A percentile compares a stretch with the other conserved stretches of the same genome.
phyloP scores from a whole-genome alignment of 2,888 invertebrate genomes.

The Luffia ferchaultella region DNA sequence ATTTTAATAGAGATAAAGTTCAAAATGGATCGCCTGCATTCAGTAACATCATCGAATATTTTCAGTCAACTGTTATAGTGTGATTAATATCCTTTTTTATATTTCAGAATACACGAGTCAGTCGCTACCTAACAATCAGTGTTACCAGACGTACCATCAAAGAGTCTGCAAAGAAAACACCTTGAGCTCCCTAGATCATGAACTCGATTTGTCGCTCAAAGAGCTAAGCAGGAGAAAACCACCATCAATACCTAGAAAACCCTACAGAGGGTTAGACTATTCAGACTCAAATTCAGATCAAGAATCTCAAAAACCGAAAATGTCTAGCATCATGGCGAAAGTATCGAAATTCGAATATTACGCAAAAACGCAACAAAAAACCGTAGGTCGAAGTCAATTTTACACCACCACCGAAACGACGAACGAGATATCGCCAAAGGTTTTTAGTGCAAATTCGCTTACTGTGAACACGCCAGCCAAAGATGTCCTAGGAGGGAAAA shows the following conservation, averaged over 20 bases:
- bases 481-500: slow-evolving; percentile 77
- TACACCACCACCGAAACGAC: slow-evolving; percentile 30
- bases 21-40: too few species aligned
- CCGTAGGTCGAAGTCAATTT: slow-evolving; percentile 47
- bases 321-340: slow-evolving; percentile 73
- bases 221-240: slow-evolving; percentile 69
- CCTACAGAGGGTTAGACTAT: slow-evolving; percentile 54
- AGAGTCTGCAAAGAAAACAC: slow-evolving; percentile 42
- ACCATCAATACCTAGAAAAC: slow-evolving; percentile 70
- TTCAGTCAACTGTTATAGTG: too few species aligned
- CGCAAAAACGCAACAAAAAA: slow-evolving; percentile 70
- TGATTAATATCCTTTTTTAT: too few species aligned
- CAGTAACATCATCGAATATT: too few species aligned
- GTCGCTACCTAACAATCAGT: slow-evolving; percentile 30
- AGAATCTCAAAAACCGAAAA: slow-evolving; percentile 38
- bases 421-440: slow-evolving; percentile 73
- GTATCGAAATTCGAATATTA: slow-evolving; percentile 83
- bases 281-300: slow-evolving; percentile 59
- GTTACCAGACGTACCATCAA: slow-evolving; percentile 35
- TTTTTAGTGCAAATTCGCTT: slow-evolving; percentile 79
- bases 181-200: slow-evolving; percentile 45
- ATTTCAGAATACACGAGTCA: slow-evolving; percentile 39
- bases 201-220: slow-evolving; percentile 51
- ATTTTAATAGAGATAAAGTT: too few species aligned
- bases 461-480: slow-evolving; percentile 85